phyloP scores from a whole-genome alignment of 2,113 vertebrate genomes.

The Pao palembangensis region DNA sequence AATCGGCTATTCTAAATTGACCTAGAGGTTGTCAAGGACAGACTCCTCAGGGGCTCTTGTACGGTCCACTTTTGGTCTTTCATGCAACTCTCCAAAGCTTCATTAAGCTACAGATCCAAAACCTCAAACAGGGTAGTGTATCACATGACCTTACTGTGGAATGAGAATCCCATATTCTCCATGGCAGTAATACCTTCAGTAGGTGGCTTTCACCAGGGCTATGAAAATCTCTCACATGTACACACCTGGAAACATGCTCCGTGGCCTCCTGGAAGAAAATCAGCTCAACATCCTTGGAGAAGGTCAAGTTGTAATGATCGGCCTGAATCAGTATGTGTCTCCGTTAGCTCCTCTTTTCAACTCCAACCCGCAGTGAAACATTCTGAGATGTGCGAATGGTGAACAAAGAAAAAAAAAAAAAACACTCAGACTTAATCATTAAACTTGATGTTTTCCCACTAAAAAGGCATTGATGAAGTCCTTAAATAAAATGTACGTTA shows the following conservation, averaged over 20 bases:
- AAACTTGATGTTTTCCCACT: not conserved
- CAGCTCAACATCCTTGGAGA: conserved; percentile 82
- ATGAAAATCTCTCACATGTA: not conserved
- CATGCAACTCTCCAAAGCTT: not conserved
- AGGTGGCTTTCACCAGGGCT: too few relatives aligned
- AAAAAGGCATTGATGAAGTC: conserved; percentile 77
- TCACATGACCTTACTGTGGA: too few relatives aligned
- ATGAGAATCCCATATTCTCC: too few relatives aligned
- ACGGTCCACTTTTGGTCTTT: conserved; percentile 12
- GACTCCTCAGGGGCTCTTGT: not conserved
- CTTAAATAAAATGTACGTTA: conserved; percentile 81
- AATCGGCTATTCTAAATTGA: too few relatives aligned
- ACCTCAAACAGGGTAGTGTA: too few relatives aligned
- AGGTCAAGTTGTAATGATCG: conserved; percentile 81
- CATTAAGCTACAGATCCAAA: too few relatives aligned
- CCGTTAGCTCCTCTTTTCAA: conserved; percentile 76
- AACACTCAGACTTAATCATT: not conserved
- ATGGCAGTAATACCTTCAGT: too few relatives aligned
- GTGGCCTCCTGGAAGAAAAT: conserved; percentile 89
- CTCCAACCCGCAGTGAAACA: conserved; percentile 54
- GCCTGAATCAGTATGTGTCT: conserved; percentile 74
- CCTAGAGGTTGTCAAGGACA: too few relatives aligned
- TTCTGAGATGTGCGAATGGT: not conserved
- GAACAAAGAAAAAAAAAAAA: not conserved
- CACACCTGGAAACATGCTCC: conserved; percentile 83